phyloP scores from a whole-genome alignment of 1,140 invertebrate species.

The Drosophila kanapiae region DNA sequence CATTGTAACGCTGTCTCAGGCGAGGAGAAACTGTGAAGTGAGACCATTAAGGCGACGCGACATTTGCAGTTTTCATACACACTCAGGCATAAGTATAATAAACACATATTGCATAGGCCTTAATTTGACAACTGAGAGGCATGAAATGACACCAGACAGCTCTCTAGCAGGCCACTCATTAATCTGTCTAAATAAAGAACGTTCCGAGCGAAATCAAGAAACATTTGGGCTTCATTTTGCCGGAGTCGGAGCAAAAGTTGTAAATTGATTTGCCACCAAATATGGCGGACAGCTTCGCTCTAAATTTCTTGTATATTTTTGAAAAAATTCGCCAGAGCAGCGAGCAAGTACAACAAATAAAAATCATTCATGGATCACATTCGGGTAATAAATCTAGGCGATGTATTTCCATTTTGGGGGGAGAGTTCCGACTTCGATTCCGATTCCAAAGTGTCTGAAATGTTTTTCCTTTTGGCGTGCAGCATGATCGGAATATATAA shows the following conservation, averaged over 20 bases:
- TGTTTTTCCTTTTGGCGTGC: conserved; percentile 58
- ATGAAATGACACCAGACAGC: conserved; percentile 66
- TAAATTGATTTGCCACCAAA: conserved; percentile 74
- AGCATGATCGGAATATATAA: conserved; percentile 74
- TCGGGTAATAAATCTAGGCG: conserved; percentile 44
- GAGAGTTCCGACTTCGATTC: conserved; percentile 23
- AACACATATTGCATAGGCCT: conserved; percentile 54
- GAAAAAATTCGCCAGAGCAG: conserved; percentile 34
- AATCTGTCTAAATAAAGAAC: conserved; percentile 79
- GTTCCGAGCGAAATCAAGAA: conserved; percentile 44
- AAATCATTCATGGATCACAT: conserved; percentile 50
- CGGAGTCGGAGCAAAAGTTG: conserved; percentile 64
- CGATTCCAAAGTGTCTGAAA: conserved; percentile 39
- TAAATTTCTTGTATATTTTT: conserved; percentile 66
- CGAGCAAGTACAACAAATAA: conserved; percentile 18
- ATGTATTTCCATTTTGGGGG: conserved; percentile 50
- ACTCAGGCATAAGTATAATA: conserved; percentile 41
- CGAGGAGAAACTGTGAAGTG: conserved; percentile 17
- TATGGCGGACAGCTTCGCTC: conserved; percentile 67
- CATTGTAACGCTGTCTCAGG: conserved; percentile 39
- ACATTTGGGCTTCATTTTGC: conserved; percentile 29
- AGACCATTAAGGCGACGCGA: conserved; percentile 45
- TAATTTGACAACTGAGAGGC: conserved; percentile 81
- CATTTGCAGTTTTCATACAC: conserved; percentile 49
- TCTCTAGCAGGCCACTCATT: conserved; percentile 59